These are phyloP conservation scores for Tenodera sinensis DNA, from an alignment of 2,888 invertebrate species.

Conservation along the genomic window DNA sequence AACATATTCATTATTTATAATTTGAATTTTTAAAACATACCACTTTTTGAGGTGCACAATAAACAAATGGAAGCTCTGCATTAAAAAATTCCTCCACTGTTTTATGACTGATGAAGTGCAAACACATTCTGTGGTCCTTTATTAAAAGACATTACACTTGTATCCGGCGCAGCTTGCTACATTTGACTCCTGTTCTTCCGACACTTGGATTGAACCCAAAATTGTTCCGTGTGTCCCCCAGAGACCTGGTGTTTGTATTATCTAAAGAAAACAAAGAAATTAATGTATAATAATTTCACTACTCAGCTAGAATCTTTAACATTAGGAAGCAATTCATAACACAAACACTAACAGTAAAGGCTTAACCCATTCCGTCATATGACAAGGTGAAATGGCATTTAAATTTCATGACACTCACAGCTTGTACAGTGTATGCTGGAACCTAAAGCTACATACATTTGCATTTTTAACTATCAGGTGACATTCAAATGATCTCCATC, in stretches of 20 bases:
- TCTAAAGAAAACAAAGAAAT: slow-evolving; percentile 52
- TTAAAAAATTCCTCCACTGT: not conserved
- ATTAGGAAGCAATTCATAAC: not conserved
- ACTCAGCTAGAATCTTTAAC: not conserved
- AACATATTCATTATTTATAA: not conserved
- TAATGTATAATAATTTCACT: no score
- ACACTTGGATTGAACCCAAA: slow-evolving; percentile 14
- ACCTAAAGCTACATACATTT: no score
- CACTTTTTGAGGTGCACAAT: not conserved
- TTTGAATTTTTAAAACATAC: not conserved
- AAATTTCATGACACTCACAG: no score
- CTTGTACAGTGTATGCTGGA: no score
- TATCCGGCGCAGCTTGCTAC: slow-evolving; percentile 27
- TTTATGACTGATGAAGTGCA: not conserved
- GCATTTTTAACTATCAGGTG: no score
- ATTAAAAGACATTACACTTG: slow-evolving; percentile 24
- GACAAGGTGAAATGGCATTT: no score
- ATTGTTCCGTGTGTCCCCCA: slow-evolving; percentile 53
- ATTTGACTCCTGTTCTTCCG: not conserved
- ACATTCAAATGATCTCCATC: no score
- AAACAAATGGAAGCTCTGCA: not conserved
- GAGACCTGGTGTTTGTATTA: slow-evolving; percentile 88
- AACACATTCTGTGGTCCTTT: not conserved
- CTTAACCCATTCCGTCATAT: not conserved
- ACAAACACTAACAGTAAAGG: not conserved